Evolutionary conservation across 2,113 vertebrate genomes (phyloP).

Genomic region (Craseonycteris thonglongyai): DNA sequence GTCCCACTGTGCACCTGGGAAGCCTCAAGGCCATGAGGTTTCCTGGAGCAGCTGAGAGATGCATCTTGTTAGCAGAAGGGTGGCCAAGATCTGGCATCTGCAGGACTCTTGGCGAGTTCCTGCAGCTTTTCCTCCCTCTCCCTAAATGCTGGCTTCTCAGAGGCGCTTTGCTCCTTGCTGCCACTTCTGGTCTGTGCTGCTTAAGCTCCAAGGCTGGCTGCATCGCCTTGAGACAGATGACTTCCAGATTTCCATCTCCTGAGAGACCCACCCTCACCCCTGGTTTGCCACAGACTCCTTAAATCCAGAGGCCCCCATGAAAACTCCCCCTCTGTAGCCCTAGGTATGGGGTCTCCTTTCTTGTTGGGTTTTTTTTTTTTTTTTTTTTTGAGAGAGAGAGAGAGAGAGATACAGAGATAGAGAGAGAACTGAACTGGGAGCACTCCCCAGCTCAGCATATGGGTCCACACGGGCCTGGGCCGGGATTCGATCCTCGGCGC

Average conservation of each 20-base stretch:
- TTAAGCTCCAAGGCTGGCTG: background rate
- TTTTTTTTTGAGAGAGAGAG: too few relatives aligned
- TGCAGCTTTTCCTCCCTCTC: background rate
- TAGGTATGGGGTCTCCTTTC: background rate
- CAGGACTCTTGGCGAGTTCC: background rate
- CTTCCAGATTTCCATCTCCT: background rate
- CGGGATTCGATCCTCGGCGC: too few relatives aligned
- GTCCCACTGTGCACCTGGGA: slow-evolving; percentile 38
- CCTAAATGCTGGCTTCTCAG: background rate
- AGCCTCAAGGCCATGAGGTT: background rate
- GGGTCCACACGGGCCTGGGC: too few relatives aligned
- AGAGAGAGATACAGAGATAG: too few relatives aligned
- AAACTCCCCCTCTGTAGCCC: background rate
- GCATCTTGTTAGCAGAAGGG: background rate
- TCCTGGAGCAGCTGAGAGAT: background rate
- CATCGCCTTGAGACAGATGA: background rate
- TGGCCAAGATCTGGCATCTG: background rate
- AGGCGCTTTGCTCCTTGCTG: background rate
- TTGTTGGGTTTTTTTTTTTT: too few relatives aligned
- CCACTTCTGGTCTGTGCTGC: background rate
- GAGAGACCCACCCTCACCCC: background rate
- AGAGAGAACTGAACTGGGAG: too few relatives aligned
- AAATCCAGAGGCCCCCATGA: background rate
- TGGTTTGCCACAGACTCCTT: background rate
- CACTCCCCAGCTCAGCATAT: too few relatives aligned